Evolutionary conservation across 2,888 invertebrate genomes (phyloP).

Genomic region (Stenichneumon culpator): DNA sequence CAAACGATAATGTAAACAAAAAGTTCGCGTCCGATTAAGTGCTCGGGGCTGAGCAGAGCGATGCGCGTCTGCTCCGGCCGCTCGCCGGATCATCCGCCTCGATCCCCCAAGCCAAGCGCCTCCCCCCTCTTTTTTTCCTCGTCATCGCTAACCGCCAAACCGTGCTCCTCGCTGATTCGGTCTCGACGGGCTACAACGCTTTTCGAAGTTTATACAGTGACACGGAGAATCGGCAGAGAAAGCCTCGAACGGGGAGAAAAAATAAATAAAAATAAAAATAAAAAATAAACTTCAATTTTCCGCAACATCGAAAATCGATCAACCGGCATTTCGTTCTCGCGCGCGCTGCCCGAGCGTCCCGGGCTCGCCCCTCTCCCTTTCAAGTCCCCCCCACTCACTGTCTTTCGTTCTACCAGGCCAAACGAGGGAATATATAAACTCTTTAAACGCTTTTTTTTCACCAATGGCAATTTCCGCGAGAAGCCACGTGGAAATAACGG

Average conservation of each 20-base stretch:
- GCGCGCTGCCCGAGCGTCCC: conserved; percentile 6
- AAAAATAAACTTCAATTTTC: conserved; percentile 75
- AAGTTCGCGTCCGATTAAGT: not conserved
- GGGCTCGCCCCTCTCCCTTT: conserved; percentile 28
- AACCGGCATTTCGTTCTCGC: conserved; percentile 73
- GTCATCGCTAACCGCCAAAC: conserved; percentile 33
- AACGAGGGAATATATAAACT: conserved; percentile 65
- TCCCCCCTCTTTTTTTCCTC: conserved; percentile 28
- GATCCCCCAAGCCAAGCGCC: not conserved
- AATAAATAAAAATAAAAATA: conserved; percentile 14
- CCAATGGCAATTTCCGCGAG: conserved; percentile 66
- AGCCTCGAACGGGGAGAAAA: not conserved
- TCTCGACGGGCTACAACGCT: conserved; percentile 23
- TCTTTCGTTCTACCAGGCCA: conserved; percentile 11
- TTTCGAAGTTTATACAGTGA: not conserved
- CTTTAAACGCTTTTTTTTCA: conserved; percentile 64
- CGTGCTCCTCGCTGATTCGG: conserved; percentile 32
- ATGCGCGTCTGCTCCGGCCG: conserved; percentile 14
- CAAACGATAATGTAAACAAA: not conserved
- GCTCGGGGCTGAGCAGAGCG: conserved; percentile 39
- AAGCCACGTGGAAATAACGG: conserved; percentile 69
- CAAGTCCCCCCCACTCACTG: too few relatives aligned
- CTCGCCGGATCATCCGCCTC: conserved; percentile 33
- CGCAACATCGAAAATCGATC: conserved; percentile 77
- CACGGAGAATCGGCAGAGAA: conserved; percentile 19